These are phyloP conservation scores for Drosophila incognita DNA, from an alignment of 2,888 invertebrate genomes.

Conservation along the genomic window DNA sequence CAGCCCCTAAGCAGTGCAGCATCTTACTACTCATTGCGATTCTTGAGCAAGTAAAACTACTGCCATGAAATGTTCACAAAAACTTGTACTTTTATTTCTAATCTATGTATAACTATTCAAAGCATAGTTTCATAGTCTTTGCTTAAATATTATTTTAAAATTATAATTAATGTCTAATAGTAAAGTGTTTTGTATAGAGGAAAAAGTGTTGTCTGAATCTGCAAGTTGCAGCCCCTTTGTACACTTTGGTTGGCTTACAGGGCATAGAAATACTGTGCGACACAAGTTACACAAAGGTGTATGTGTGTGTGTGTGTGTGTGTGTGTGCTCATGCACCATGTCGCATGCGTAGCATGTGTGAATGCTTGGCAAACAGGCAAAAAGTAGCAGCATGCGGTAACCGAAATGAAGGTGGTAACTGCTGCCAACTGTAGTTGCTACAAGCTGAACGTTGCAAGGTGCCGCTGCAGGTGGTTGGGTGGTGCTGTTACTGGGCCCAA, in stretches of 20 bases:
- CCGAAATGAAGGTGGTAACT: constrained; percentile 16
- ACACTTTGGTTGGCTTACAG: background rate
- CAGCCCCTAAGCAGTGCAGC: no score
- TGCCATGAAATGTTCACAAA: background rate
- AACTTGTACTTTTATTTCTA: background rate
- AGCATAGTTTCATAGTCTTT: background rate
- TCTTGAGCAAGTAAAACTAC: background rate
- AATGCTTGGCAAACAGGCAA: constrained; percentile 20
- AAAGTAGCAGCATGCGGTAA: constrained; percentile 19
- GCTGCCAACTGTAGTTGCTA: constrained; percentile 9
- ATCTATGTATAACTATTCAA: background rate
- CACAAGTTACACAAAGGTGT: constrained; percentile 23
- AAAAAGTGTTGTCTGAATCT: background rate
- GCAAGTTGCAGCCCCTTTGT: background rate
- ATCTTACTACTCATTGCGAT: background rate
- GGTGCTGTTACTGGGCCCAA: background rate
- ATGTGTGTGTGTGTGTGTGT: background rate
- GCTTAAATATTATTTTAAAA: background rate
- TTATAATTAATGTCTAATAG: background rate
- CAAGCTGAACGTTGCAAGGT: constrained; percentile 17
- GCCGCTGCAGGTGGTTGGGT: constrained; percentile 20
- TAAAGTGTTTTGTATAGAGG: background rate
- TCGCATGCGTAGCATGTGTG: constrained; percentile 8
- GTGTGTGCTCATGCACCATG: background rate
- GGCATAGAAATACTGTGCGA: constrained; percentile 25